Base-by-base conservation (phyloP, 2,888 invertebrate genomes). In the Cantharis rustica region DNA sequence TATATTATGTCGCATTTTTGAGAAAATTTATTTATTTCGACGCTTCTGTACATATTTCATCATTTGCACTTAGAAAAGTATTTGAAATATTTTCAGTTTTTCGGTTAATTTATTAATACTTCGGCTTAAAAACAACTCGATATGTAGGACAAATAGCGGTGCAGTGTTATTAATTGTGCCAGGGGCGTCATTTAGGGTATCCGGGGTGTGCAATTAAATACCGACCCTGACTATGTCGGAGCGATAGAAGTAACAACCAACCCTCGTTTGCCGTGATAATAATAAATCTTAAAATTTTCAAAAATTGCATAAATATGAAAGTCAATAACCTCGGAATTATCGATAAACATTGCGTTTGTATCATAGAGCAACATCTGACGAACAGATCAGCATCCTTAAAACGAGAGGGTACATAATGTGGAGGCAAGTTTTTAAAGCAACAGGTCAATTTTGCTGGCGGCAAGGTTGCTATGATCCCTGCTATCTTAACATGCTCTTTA, bases 401-500 rank as follows among this genome's bases (percentile, higher is more conserved):
- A 61, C 69, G 76, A 73, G 68, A 69, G 69, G 70, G 73, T 76
- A 68, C 70, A 31, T 31, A 31, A 26, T 9, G n/a, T n/a, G 7
- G n/a, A 20, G 69, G 26, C 73, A 74, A 62, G 66, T 15, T 64
- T 27, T 72, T 66, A 61, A 66, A 75, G 79, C 79, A 80, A 77
- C 80, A 80, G 79, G 79, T 80, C 75, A 76, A 73, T 26, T 71
- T 77, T 66, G 77, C 79, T 76, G 23, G 47, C 47, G 79, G 79
- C 77, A 77, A 77, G 77, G 77, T 77, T 77, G 75, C 62, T 47
- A 62, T 61, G 77, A 71, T 75, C 77, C 75, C 75, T 71, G 75
- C 75, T 74, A 77, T 77, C 77, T 75, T 75, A 69, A 77, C 77
- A 71, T 75, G 75, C n/a, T 69, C 68, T 68, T 66, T 15, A 68